These are phyloP conservation scores for Macrochelys suwanniensis DNA, from an alignment of 2,797 vertebrate species.

Conservation along the genomic window DNA sequence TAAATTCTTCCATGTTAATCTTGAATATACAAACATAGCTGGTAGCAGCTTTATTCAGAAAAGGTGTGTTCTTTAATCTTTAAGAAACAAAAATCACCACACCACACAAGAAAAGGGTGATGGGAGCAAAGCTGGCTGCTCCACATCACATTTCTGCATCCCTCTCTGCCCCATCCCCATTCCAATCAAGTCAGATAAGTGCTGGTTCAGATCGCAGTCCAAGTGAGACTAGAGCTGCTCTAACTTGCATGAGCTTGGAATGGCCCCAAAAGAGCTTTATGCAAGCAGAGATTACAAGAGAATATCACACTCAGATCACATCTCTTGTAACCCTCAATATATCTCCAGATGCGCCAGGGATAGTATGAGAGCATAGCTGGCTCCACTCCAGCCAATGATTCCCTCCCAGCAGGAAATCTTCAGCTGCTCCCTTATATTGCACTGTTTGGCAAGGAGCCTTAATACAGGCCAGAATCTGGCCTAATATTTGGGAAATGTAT, in stretches of 20 bases:
- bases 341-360: neutral
- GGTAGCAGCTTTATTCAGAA: neutral
- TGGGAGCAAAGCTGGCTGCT: neutral
- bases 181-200: neutral
- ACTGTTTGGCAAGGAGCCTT: neutral
- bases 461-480: neutral
- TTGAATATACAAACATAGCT: neutral
- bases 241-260: neutral
- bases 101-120: neutral
- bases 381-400: neutral
- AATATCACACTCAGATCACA: rapidly evolving
- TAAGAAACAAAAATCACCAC: neutral
- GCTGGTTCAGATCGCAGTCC: neutral
- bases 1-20: neutral
- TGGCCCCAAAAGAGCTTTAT: neutral
- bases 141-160: neutral
- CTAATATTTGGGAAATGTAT: neutral
- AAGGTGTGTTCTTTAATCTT: neutral
- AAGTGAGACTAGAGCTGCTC: neutral
- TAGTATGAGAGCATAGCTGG: neutral
- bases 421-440: neutral
- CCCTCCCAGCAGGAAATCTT: neutral
- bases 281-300: neutral
- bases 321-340: neutral
- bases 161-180: rapidly evolving